Conservation (phyloP, 37 sponge, comb jelly and placozoan genomes). For the Ephydatia muelleri region DNA sequence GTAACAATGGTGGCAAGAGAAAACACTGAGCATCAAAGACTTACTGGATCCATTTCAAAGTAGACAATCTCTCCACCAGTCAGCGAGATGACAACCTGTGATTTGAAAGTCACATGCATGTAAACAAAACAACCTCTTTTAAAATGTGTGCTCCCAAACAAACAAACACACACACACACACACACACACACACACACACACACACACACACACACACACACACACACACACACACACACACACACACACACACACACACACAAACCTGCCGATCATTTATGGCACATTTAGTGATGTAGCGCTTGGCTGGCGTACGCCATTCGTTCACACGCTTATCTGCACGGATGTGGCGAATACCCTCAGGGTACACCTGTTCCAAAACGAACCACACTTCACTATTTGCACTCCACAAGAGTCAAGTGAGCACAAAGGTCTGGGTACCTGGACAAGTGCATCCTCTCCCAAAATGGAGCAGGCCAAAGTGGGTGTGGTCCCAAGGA, state of each 20-base stretch:
- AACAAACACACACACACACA: background rate
- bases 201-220: background rate
- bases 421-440: conserved; percentile 5
- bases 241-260: background rate
- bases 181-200: background rate
- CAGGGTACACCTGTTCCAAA: conserved; percentile 85
- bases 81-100: conserved; percentile 92
- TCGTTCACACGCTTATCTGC: conserved; percentile 96
- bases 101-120: background rate
- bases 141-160: too few relatives aligned
- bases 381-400: background rate
- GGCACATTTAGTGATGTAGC: conserved; percentile 85
- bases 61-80: conserved; percentile 97
- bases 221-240: conserved; percentile 12
- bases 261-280: conserved; percentile 88
- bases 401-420: background rate
- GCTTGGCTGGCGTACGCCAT: conserved; percentile 94
- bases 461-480: conserved; percentile 90
- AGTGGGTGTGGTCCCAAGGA: conserved; percentile 97
- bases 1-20: background rate
- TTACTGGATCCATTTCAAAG: conserved; percentile 97
- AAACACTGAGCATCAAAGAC: background rate
- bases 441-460: conserved; percentile 96
- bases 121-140: too few relatives aligned
- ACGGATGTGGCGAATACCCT: conserved; percentile 96